Evolutionary conservation across 1,140 invertebrate genomes (phyloP).

Genomic region (Plodia interpunctella): DNA sequence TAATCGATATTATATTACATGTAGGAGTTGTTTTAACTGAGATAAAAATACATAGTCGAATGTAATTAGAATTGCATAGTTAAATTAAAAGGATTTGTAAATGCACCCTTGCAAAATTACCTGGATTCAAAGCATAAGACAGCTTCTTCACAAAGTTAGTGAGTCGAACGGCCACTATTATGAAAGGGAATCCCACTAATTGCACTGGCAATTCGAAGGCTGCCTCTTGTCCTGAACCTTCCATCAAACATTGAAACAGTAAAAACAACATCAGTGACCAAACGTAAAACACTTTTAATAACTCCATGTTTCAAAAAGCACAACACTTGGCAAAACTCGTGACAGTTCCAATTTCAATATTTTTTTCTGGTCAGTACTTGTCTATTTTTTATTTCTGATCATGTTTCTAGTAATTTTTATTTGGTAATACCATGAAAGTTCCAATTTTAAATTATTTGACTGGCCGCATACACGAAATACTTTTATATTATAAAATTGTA

Average conservation of each 20-base stretch:
- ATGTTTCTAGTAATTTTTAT: background rate
- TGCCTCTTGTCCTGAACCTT: constrained; percentile 67
- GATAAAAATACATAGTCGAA: too few species aligned
- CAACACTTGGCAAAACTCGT: background rate
- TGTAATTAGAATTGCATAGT: too few species aligned
- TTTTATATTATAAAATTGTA: too few species aligned
- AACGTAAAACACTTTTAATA: constrained; percentile 52
- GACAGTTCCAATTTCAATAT: too few species aligned
- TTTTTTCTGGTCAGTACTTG: too few species aligned
- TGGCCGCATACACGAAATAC: too few species aligned
- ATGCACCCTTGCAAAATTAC: constrained; percentile 80
- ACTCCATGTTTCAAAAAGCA: constrained; percentile 36
- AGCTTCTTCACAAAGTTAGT: constrained; percentile 90
- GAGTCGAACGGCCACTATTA: constrained; percentile 87
- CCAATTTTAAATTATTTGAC: background rate
- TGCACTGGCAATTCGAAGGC: constrained; percentile 87
- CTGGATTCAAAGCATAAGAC: constrained; percentile 87
- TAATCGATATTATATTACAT: too few species aligned
- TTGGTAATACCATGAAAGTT: background rate
- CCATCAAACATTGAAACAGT: constrained; percentile 47
- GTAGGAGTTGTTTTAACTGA: too few species aligned
- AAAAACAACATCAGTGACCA: constrained; percentile 46
- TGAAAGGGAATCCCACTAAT: constrained; percentile 88
- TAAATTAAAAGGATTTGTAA: too few species aligned
- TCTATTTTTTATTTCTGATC: too few species aligned